phyloP scores from a whole-genome alignment of 2,888 invertebrate genomes.

The Pimpla rufipes region DNA sequence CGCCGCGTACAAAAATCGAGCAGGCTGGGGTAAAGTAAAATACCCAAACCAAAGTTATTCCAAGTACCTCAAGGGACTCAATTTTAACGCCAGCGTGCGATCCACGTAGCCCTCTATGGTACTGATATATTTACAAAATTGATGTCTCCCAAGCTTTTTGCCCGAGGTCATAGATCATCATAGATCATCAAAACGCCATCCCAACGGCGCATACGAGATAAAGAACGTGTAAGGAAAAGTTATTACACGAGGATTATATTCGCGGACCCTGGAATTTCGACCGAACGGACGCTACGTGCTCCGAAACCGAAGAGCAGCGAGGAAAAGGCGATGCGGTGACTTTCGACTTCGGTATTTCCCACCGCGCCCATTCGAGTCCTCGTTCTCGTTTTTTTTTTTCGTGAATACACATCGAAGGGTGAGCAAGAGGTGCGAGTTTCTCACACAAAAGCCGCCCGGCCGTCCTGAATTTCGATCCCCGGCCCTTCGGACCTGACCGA shows the following conservation, averaged over 20 bases:
- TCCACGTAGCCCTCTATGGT: no score
- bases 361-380: slow-evolving; percentile 15
- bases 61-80: no score
- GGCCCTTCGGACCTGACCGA: neutral
- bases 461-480: slow-evolving; percentile 15
- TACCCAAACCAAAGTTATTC: no score
- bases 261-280: neutral
- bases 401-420: neutral
- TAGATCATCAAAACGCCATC: neutral
- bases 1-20: no score
- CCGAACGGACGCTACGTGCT: slow-evolving; percentile 19
- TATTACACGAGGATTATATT: slow-evolving; percentile 21
- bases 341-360: slow-evolving; percentile 31
- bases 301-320: neutral
- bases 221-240: neutral
- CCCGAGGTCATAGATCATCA: no score
- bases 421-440: neutral
- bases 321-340: neutral
- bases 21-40: no score
- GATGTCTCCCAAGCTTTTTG: no score
- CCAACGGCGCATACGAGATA: neutral
- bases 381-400: neutral
- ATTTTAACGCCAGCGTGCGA: no score
- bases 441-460: neutral
- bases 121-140: no score